These are phyloP conservation scores for Gryllus longicercus DNA, from an alignment of 2,888 invertebrate species.

Conservation along the genomic window DNA sequence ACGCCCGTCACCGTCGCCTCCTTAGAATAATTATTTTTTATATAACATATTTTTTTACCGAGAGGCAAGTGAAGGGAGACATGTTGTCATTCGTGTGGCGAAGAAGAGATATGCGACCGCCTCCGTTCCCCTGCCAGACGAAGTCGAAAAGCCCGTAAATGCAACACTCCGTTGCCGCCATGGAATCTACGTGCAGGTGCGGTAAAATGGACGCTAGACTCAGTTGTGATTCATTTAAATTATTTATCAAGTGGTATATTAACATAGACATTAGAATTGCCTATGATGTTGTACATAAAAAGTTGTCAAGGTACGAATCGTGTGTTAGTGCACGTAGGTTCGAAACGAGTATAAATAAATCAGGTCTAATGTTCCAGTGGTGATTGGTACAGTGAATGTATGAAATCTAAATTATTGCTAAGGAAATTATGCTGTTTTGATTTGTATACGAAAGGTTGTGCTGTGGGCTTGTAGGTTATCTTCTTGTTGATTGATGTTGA, in stretches of 20 bases:
- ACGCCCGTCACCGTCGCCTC: too few relatives aligned
- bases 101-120: too few relatives aligned
- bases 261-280: not conserved
- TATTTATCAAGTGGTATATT: not conserved
- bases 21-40: too few relatives aligned
- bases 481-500: too few relatives aligned
- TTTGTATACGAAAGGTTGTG: conserved; percentile 1
- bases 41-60: too few relatives aligned
- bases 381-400: not conserved
- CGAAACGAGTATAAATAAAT: not conserved
- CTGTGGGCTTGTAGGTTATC: not conserved
- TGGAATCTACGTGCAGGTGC: too few relatives aligned
- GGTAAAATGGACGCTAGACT: not conserved
- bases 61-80: too few relatives aligned
- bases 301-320: not conserved
- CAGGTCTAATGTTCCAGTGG: not conserved
- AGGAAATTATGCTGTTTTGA: not conserved
- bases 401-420: not conserved
- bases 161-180: too few relatives aligned
- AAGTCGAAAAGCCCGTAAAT: too few relatives aligned
- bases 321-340: too few relatives aligned
- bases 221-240: conserved; percentile 5
- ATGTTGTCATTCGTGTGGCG: too few relatives aligned
- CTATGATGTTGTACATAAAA: not conserved
- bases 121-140: too few relatives aligned